Evolutionary conservation across 2,113 vertebrate species (phyloP).

Genomic region (Melanotaenia duboulayi): DNA sequence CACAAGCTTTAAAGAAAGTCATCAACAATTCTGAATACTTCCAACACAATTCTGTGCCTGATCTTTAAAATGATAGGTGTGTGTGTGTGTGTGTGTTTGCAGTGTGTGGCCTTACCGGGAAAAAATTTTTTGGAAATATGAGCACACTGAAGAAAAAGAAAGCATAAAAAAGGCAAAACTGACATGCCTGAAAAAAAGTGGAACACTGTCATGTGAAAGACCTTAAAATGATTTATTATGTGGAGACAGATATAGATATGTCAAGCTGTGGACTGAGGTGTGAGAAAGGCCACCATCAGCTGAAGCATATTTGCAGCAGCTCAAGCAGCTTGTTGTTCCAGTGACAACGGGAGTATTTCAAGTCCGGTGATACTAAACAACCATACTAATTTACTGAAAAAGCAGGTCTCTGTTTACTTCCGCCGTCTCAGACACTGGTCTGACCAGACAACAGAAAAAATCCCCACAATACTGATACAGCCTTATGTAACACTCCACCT

Average conservation of each 20-base stretch:
- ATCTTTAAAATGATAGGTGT: background rate
- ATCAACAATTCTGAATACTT: background rate
- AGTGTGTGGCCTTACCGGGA: background rate
- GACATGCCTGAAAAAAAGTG: slow-evolving; percentile 2
- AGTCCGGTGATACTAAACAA: background rate
- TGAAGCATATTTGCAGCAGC: slow-evolving; percentile 8
- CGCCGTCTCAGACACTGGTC: background rate
- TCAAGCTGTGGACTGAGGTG: slow-evolving; percentile 9
- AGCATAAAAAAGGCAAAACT: background rate
- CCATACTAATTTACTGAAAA: background rate
- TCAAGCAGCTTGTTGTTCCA: background rate
- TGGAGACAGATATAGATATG: slow-evolving; percentile 10
- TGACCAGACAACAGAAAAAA: background rate
- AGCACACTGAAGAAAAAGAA: background rate
- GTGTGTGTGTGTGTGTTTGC: background rate
- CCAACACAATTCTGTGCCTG: background rate
- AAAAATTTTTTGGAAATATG: background rate
- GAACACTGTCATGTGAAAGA: background rate
- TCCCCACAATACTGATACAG: background rate
- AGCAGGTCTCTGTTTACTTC: too few relatives aligned
- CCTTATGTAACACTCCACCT: too few relatives aligned
- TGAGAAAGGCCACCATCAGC: background rate
- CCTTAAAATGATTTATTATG: slow-evolving; percentile 19
- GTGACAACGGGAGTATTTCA: background rate
- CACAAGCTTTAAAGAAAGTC: background rate